Evolutionary conservation across 1,140 invertebrate genomes (phyloP).

Genomic region (Fopius arisanus): DNA sequence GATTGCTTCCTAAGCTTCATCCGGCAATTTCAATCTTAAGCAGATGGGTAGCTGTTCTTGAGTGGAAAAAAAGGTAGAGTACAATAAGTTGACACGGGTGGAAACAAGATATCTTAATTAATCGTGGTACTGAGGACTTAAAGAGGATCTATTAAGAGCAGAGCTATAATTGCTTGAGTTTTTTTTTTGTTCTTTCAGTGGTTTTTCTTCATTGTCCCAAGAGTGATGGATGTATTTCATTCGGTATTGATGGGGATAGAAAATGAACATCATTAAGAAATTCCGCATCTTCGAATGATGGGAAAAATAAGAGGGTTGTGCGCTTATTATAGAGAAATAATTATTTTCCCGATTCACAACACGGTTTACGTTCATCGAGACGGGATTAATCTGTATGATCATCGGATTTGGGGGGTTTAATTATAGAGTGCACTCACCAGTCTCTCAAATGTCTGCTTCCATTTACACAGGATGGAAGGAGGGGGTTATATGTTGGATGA

Average conservation of each 20-base stretch:
- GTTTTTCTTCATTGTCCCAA: neutral
- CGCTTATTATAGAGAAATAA: no score
- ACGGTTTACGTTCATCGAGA: no score
- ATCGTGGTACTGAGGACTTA: conserved; percentile 8
- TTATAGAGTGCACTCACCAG: neutral
- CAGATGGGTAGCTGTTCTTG: neutral
- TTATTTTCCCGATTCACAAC: no score
- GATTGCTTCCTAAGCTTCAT: neutral
- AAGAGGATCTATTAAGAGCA: conserved; percentile 16
- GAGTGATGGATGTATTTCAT: neutral
- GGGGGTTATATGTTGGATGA: neutral
- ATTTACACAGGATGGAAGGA: neutral
- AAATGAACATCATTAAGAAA: neutral
- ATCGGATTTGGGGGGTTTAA: neutral
- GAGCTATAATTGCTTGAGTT: conserved; percentile 10
- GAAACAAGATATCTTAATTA: conserved; percentile 31
- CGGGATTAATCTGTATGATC: neutral
- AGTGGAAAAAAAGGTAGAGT: neutral
- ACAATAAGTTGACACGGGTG: conserved; percentile 8
- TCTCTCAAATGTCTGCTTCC: neutral
- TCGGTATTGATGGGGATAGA: neutral
- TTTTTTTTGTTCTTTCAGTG: neutral
- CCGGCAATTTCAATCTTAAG: neutral
- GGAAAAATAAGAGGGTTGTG: neutral
- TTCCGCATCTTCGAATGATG: neutral